Conservation (phyloP, 2,113 vertebrate species). For the Butorides virescens region DNA sequence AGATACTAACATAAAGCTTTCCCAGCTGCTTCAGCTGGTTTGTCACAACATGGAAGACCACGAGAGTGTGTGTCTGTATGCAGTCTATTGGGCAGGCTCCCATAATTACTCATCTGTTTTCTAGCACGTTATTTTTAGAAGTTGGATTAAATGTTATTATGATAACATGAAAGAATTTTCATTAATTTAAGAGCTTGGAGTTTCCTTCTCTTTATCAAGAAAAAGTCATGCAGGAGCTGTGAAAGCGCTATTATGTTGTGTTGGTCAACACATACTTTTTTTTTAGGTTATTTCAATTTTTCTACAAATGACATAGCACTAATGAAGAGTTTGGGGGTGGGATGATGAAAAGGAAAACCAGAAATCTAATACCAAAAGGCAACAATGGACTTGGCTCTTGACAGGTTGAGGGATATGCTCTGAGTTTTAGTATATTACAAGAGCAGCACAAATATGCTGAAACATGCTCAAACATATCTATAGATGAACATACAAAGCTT, state of each 20-base stretch:
- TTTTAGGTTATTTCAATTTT: neutral
- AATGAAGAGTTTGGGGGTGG: neutral
- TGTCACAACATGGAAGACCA: neutral
- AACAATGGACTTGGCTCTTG: conserved; percentile 24
- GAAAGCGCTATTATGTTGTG: neutral
- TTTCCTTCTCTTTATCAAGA: neutral
- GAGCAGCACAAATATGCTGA: conserved; percentile 56
- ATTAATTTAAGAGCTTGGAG: neutral
- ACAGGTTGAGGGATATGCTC: conserved; percentile 7
- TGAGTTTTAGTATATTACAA: conserved; percentile 45
- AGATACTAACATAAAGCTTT: neutral
- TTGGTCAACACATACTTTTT: neutral
- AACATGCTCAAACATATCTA: conserved; percentile 66
- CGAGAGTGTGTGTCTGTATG: neutral
- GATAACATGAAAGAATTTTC: neutral
- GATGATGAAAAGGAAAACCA: neutral
- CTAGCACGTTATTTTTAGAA: neutral
- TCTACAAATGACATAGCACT: neutral
- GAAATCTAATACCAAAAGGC: conserved; percentile 18
- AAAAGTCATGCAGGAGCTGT: neutral
- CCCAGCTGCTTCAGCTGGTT: conserved; percentile 1
- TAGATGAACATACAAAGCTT: conserved; percentile 54
- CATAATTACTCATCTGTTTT: neutral
- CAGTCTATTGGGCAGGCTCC: neutral
- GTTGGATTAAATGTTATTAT: neutral